Evolutionary conservation across 2,888 invertebrate genomes (phyloP), one percentile per base, ranked within the genome.

Genomic region (Prosopocoilus inquinatus): DNA sequence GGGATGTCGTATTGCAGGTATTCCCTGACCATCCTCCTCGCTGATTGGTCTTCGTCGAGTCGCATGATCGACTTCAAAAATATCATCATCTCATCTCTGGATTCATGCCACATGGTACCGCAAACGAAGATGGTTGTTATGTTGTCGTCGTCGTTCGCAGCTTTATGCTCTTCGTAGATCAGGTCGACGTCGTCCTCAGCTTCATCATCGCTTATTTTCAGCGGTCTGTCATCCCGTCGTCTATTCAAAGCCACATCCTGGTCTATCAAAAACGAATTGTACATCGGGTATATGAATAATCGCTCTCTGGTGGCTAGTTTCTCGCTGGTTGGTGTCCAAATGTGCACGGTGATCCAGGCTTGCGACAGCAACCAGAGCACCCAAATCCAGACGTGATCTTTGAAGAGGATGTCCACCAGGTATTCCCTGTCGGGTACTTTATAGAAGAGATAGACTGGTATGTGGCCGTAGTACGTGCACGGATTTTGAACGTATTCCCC

Each of bases 31-130:
- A 93, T 88, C 60, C 90, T 82, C 50, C 92, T 83, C 0, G 94
- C 91, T 70, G 90, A 89, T 73, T 96, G 95, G 74, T 96, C 95
- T 74, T 90, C 89, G 74, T 96, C 96, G 75, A 96, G 77, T 59
- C 95, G 82, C 64, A 91, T 79, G 66, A 96, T 87, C 48, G 94
- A 94, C 75, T 92, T 92, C 62, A 96, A 82, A 75, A 96, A 89
- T 71, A 91, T 91, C 67, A 89, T 85, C 92, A 96, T 94, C 78
- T 96, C 96, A 15, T 89, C 89, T 67, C 84, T 84, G 0, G 85
- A 91, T 76, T 96, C 95, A 71, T 95, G 95, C 95, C 95, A 96
- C 94, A 95, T 94, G 0, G 95, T 96, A 3, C 91, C 94, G 70
- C 95, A 96, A 2, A 87, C 85, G 69, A 87, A 90, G 41, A 93